Evolutionary conservation across 1,140 invertebrate species (phyloP).

Genomic region (Heliconius eleuchia): DNA sequence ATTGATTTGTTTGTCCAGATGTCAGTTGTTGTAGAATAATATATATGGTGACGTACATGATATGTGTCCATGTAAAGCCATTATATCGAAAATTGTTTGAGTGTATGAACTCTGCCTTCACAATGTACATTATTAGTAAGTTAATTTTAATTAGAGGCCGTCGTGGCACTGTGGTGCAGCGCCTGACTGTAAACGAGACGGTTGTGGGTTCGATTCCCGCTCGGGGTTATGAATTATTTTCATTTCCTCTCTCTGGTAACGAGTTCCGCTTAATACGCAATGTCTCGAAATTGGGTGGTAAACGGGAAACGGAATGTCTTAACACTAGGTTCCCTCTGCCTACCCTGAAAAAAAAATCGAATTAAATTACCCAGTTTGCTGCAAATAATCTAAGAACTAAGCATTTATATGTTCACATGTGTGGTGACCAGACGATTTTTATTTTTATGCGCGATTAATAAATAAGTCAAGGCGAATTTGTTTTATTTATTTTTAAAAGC

Average conservation of each 20-base stretch:
- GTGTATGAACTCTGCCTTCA: conserved; percentile 46
- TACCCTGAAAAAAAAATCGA: too few species aligned
- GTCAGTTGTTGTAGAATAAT: conserved; percentile 24
- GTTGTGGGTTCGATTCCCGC: too few species aligned
- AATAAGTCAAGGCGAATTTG: conserved; percentile 56
- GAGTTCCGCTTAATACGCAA: too few species aligned
- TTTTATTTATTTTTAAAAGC: conserved; percentile 19
- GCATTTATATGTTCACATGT: conserved; percentile 71
- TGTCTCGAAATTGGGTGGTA: too few species aligned
- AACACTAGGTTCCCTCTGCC: too few species aligned
- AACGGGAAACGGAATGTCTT: too few species aligned
- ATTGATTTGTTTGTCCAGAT: conserved; percentile 12
- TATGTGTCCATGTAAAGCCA: conserved; percentile 40
- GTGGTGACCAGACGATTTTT: conserved; percentile 71
- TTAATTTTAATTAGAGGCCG: conserved; percentile 36
- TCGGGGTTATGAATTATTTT: too few species aligned
- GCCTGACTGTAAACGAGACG: too few species aligned
- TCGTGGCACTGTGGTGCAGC: too few species aligned
- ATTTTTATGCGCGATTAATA: conserved; percentile 72
- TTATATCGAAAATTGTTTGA: conserved; percentile 55
- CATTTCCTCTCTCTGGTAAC: too few species aligned
- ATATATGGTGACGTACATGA: conserved; percentile 37
- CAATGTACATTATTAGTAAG: conserved; percentile 34
- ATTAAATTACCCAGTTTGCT: conserved; percentile 55
- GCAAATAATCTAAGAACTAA: conserved; percentile 58